phyloP scores from a whole-genome alignment of 2,113 vertebrate genomes.

The Hydropotes inermis region DNA sequence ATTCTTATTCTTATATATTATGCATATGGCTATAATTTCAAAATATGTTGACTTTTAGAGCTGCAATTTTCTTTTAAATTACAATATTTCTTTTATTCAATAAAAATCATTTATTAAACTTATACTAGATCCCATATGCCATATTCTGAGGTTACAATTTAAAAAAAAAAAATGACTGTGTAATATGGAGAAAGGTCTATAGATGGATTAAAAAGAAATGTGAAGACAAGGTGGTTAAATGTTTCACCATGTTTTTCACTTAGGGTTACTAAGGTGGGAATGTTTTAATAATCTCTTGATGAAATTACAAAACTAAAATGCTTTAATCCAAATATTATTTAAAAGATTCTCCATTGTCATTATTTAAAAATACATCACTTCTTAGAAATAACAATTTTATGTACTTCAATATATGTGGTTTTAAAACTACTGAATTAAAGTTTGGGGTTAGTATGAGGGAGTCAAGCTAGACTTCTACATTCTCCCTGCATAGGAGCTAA shows the following conservation, averaged over 20 bases:
- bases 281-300: background rate
- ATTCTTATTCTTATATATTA: background rate
- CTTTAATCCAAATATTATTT: background rate
- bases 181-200: background rate
- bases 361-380: background rate
- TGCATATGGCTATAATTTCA: background rate
- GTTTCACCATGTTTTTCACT: background rate
- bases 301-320: background rate
- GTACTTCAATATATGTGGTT: background rate
- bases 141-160: background rate
- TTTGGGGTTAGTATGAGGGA: fast-evolving
- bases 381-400: background rate
- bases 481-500: background rate
- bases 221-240: background rate
- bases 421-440: background rate
- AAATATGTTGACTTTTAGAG: background rate
- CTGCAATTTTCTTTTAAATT: background rate
- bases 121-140: background rate
- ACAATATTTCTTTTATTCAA: background rate
- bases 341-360: background rate
- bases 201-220: background rate
- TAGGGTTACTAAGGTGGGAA: background rate
- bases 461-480: background rate
- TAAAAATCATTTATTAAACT: background rate
- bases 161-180: background rate